Conservation (phyloP, 2,113 vertebrate species). For the Siniperca knerii region DNA sequence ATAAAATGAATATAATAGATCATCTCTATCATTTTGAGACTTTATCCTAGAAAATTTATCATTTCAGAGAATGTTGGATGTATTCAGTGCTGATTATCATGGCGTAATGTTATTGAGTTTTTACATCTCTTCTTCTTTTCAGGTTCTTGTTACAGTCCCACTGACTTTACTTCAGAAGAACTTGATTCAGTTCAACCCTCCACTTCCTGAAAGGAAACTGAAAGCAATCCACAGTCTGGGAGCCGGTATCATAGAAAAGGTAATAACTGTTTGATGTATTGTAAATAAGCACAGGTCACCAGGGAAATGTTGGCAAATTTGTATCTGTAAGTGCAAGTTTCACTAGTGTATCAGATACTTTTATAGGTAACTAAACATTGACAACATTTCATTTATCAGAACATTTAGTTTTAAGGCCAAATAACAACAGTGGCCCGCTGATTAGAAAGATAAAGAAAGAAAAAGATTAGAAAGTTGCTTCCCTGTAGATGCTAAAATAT, state of each 20-base stretch:
- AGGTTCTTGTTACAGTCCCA: conserved; percentile 94
- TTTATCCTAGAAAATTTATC: not conserved
- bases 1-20: not conserved
- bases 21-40: not conserved
- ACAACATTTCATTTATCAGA: not conserved
- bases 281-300: not conserved
- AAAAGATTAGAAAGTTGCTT: not conserved
- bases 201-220: conserved; percentile 93
- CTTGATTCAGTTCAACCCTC: conserved; percentile 91
- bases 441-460: not conserved
- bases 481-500: not conserved
- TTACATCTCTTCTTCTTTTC: conserved; percentile 7
- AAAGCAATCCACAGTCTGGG: conserved; percentile 97
- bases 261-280: conserved; percentile 51
- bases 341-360: not conserved
- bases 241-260: conserved; percentile 96
- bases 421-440: not conserved
- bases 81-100: not conserved
- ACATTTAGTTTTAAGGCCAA: not conserved
- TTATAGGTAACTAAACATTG: not conserved
- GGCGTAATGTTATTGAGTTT: not conserved
- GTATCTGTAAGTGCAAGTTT: not conserved
- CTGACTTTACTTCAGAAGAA: conserved; percentile 95
- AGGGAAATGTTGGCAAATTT: no score
- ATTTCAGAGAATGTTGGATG: not conserved